These are phyloP conservation scores for Choloepus didactylus DNA, from an alignment of 2,797 vertebrate species.

Conservation along the genomic window DNA sequence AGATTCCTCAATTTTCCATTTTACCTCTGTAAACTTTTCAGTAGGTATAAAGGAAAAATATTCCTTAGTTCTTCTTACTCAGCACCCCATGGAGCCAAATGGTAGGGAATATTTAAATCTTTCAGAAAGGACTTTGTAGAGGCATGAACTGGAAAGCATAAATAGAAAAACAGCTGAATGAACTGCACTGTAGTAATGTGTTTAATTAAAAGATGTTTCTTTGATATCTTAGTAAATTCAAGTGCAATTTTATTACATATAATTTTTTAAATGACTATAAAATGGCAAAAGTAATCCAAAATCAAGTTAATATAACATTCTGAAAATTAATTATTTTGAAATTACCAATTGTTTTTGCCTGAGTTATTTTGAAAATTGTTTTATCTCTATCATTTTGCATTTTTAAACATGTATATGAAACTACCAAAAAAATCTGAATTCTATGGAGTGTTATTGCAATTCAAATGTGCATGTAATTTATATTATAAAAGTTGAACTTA, in stretches of 20 bases:
- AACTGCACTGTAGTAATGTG: background rate
- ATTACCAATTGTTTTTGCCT: background rate
- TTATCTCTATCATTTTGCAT: background rate
- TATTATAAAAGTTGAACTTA: background rate
- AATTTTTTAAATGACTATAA: background rate
- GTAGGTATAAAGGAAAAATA: background rate
- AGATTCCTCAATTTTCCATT: slow-evolving; percentile 28
- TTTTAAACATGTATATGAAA: background rate
- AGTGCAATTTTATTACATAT: background rate
- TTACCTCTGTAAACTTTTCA: background rate
- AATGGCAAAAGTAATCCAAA: background rate
- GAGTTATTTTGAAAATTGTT: background rate
- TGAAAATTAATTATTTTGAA: background rate
- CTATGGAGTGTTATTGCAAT: background rate
- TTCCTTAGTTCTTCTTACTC: background rate
- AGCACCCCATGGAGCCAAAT: background rate
- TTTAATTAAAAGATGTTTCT: background rate
- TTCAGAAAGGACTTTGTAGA: background rate
- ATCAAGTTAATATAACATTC: background rate
- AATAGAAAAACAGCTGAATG: background rate
- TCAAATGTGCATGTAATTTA: background rate
- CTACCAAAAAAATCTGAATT: background rate
- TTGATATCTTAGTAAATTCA: background rate
- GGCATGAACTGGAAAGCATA: background rate
- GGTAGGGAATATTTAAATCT: background rate